These are phyloP conservation scores for Odontophorus gujanensis DNA, from an alignment of 2,113 vertebrate genomes.

Conservation along the genomic window DNA sequence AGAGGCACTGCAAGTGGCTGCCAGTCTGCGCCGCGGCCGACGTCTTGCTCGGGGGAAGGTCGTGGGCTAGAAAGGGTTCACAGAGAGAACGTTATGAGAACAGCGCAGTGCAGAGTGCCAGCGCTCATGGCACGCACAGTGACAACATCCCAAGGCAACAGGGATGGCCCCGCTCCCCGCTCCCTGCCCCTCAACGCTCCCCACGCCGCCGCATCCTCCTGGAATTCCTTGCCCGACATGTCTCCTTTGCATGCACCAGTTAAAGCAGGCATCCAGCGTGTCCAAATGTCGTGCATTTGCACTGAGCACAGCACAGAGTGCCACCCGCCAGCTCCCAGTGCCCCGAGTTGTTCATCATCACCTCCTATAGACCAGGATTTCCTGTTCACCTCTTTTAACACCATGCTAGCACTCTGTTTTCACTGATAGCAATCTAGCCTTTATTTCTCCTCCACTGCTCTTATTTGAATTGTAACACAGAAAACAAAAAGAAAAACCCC, in stretches of 20 bases:
- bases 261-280: too few relatives aligned
- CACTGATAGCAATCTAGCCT: neutral
- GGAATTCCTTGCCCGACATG: neutral
- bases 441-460: neutral
- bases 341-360: accelerated
- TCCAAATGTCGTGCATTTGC: too few relatives aligned
- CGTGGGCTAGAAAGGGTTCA: slow-evolving; percentile 83
- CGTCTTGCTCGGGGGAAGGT: slow-evolving; percentile 90
- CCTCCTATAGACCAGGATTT: neutral
- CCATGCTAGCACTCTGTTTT: neutral
- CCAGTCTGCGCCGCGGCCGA: slow-evolving; percentile 80
- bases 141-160: neutral
- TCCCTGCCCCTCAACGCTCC: neutral
- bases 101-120: accelerated
- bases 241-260: too few relatives aligned
- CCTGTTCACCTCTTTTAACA: neutral
- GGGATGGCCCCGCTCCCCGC: neutral
- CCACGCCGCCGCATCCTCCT: accelerated
- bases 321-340: too few relatives aligned
- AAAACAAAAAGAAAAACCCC: neutral
- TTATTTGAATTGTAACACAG: neutral
- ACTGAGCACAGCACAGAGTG: too few relatives aligned
- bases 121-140: neutral
- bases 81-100: slow-evolving; percentile 56
- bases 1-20: slow-evolving; percentile 96